Evolutionary conservation across 2,888 invertebrate genomes (phyloP).

Genomic region (Drosophila testacea): DNA sequence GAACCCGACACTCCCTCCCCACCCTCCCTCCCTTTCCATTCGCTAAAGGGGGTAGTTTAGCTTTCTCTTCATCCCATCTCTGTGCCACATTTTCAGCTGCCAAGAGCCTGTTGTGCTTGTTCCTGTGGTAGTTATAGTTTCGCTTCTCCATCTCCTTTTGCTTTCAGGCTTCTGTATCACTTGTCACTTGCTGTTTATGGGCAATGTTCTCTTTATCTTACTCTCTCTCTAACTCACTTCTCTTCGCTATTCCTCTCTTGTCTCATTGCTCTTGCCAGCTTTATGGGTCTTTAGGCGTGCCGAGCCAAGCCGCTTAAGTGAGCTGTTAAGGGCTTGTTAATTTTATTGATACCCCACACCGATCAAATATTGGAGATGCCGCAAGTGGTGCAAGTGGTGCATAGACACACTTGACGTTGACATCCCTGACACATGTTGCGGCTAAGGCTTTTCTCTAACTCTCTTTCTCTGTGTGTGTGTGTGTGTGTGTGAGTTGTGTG

Average conservation of each 20-base stretch:
- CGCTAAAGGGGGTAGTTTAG: too few relatives aligned
- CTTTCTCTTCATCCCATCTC: background rate
- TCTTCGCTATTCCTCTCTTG: background rate
- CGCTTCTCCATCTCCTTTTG: background rate
- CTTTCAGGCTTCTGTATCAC: constrained; percentile 1
- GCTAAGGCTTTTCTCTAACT: background rate
- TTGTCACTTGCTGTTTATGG: constrained; percentile 36
- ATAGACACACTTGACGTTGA: constrained; percentile 42
- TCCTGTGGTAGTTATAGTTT: constrained; percentile 15
- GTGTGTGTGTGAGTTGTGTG: background rate
- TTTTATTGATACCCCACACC: constrained; percentile 61
- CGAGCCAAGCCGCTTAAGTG: constrained; percentile 58
- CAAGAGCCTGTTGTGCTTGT: constrained; percentile 26
- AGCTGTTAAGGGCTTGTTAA: constrained; percentile 66
- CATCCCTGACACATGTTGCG: constrained; percentile 54
- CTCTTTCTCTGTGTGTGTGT: background rate
- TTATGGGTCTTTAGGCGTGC: constrained; percentile 59
- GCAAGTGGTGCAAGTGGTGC: constrained; percentile 24
- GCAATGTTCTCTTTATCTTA: background rate
- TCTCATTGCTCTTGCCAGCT: constrained; percentile 14
- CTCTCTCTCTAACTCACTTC: background rate
- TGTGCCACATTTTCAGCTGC: constrained; percentile 28
- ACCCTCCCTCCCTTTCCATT: background rate
- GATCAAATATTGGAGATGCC: constrained; percentile 37
- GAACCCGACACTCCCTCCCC: background rate